Conservation (phyloP, 2,888 invertebrate species). For the Sipha maydis region DNA sequence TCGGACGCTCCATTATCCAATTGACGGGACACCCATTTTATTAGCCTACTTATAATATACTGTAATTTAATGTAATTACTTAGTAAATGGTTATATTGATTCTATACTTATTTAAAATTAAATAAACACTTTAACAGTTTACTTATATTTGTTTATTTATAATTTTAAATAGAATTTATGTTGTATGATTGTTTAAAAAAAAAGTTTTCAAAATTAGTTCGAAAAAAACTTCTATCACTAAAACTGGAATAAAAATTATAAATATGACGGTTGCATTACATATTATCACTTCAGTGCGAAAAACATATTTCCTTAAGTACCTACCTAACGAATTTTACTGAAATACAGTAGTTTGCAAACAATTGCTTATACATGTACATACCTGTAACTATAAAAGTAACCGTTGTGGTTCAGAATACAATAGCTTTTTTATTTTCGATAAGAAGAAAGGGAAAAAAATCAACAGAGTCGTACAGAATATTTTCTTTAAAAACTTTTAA, state of each 20-base stretch:
- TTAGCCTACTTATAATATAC: too few relatives aligned
- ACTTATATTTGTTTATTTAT: too few relatives aligned
- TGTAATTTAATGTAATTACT: too few relatives aligned
- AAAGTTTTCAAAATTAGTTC: not conserved
- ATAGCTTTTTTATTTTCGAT: conserved; percentile 41
- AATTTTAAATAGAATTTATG: too few relatives aligned
- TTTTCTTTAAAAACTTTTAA: conserved; percentile 34
- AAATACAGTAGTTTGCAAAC: conserved; percentile 14
- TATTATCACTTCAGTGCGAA: not conserved
- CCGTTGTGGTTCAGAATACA: conserved; percentile 45
- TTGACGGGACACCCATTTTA: too few relatives aligned
- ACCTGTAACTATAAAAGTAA: conserved; percentile 6
- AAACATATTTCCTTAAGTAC: not conserved
- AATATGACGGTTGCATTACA: not conserved
- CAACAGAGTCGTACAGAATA: not conserved
- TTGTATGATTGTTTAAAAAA: too few relatives aligned
- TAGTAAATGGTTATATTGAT: too few relatives aligned
- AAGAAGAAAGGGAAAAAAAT: conserved; percentile 19
- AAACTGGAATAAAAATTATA: not conserved
- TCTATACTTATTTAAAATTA: too few relatives aligned
- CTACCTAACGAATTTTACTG: conserved; percentile 11
- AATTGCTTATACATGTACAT: not conserved
- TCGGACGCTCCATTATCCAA: too few relatives aligned
- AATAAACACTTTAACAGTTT: too few relatives aligned
- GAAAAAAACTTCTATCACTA: not conserved